Base-by-base conservation (phyloP, 2,113 vertebrate genomes). In the Mesembrinibis cayennensis region DNA sequence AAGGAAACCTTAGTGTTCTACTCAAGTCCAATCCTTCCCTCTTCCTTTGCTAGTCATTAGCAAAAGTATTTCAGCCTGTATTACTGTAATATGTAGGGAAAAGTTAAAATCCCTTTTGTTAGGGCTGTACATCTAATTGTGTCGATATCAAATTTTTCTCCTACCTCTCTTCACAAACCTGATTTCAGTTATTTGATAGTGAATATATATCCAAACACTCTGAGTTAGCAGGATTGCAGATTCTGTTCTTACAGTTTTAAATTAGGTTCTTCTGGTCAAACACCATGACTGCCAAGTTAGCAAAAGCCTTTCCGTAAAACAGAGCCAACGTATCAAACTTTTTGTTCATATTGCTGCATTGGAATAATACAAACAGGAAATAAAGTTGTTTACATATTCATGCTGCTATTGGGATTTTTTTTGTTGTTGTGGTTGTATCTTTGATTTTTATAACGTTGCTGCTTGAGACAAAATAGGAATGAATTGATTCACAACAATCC, bases 391-490 rank as follows among this genome's bases (percentile, higher is more conserved):
- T 78, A 78, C 25, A 88, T 95, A 79, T 76, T 87, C 69, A 89
- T 36, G 81, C 79, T 85, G 65, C 73, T 95, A 56, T 85, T 95
- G 11, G 8, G 9, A 47, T 63, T 82, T 76, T 26, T n/a, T n/a
- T 36, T 56, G 16, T 34, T 25, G 55, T 25, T 72, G 7, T 23
- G 29, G 11, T 9, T 38, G 4, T 67, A 84, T 47, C 40, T 58
- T 53, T 94, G 87, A 42, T 95, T 72, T 90, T 95, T 82, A 69
- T 93, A 92, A 94, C 23, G 30, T 91, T 87, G 89, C 34, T 85
- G 78, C 84, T 95, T 87, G 73, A 95, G 96, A 96, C 82, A 97
- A 97, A 87, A 90, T 45, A 96, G 76, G 66, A 94, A 89, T 91
- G 74, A 88, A 89, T 95, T 94, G 58, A 81, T 27, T 74, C 63